These are phyloP conservation scores for Sarcophaga rosellei DNA, from an alignment of 2,888 invertebrate genomes.

Conservation along the genomic window DNA sequence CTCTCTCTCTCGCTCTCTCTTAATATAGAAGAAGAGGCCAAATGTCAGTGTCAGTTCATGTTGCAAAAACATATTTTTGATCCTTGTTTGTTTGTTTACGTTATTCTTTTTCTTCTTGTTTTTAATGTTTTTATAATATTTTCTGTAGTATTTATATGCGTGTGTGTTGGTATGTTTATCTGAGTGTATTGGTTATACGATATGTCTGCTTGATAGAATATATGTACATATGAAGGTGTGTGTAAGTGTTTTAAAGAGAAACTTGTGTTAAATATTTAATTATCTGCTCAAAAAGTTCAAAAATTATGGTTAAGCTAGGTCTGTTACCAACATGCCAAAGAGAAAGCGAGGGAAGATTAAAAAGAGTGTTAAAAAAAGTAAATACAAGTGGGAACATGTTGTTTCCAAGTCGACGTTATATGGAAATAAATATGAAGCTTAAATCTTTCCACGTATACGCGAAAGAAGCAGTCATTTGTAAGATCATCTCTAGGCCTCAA, in stretches of 20 bases:
- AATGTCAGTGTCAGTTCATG: constrained; percentile 60
- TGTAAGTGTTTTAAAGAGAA: constrained; percentile 9
- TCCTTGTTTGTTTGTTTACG: not conserved
- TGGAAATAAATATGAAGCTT: too few relatives aligned
- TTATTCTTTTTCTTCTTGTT: too few relatives aligned
- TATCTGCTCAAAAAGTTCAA: constrained; percentile 38
- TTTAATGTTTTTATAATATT: not conserved
- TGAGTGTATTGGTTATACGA: not conserved
- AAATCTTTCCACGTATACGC: too few relatives aligned
- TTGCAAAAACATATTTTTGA: constrained; percentile 32
- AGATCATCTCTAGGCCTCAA: too few relatives aligned
- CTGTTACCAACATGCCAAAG: not conserved
- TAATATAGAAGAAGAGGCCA: constrained; percentile 38
- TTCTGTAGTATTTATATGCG: not conserved
- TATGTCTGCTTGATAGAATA: not conserved
- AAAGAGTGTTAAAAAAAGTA: too few relatives aligned
- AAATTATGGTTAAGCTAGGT: constrained; percentile 36
- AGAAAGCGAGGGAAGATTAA: too few relatives aligned
- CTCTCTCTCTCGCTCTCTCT: not conserved
- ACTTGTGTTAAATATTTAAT: constrained; percentile 54
- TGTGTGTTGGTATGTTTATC: not conserved
- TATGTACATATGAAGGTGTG: not conserved
- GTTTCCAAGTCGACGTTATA: too few relatives aligned
- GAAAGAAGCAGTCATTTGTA: too few relatives aligned
- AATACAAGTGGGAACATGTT: too few relatives aligned